Evolutionary conservation across 1,140 invertebrate genomes (phyloP), one percentile per base, ranked within the genome.

Genomic region (Eubasilissa regina): DNA sequence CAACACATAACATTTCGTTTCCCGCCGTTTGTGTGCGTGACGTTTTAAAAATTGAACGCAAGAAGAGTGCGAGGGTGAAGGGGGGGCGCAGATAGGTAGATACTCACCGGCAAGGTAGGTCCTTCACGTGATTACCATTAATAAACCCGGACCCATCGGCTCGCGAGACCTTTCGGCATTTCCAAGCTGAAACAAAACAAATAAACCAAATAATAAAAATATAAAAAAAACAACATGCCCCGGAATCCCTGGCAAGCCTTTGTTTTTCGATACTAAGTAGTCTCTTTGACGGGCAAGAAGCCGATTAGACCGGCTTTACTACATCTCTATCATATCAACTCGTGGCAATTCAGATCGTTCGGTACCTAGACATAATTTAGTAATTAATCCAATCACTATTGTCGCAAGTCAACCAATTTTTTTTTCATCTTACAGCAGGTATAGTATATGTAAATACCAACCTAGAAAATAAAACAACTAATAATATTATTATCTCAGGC

Each of bases 261-360:
- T 70, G 66, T 70, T 70, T 70, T 70, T 70, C 66, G 66, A 51
- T 70, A 70, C 66, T 70, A 70, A 70, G 66, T 70, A 70, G 66
- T 48, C 47, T 45, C 66, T 70, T 70, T 70, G 66, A 70, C 10
- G 66, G 21, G 58, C 45, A 6, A 48, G 47, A 51, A 53, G 47
- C 66, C 66, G 66, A 70, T 70, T 70, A 47, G 43, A 43, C 25
- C 21, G 62, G 66, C 66, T 13, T 25, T 43, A 8, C 62, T 66
- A 70, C 66, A n/a, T 70, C 66, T 70, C 66, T 70, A 70, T 70
- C 66, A 62, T 21, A 11, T 62, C 58, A 19, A 35, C 21, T 62
- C 58, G 9, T 25, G 58, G 21, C 53, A 56, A 35, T 56, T 56
- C n/a, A 56, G 7, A 56, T 56, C 11, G 13, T 17, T 56, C 7